phyloP scores from a whole-genome alignment of 2,888 invertebrate species.

The Keiferia lycopersicella region DNA sequence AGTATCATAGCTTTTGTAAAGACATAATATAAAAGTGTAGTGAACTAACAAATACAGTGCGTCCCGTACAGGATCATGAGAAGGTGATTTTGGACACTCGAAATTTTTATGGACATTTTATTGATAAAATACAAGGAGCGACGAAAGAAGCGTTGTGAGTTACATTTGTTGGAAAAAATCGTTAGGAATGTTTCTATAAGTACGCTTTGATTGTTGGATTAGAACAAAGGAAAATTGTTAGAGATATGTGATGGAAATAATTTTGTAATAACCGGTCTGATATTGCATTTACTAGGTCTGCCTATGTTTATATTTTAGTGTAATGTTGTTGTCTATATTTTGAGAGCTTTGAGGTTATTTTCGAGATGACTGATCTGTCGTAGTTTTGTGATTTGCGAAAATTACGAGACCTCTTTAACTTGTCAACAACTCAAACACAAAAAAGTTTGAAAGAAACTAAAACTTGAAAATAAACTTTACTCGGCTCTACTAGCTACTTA shows the following conservation, averaged over 20 bases:
- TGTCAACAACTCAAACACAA: background rate
- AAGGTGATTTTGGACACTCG: constrained; percentile 70
- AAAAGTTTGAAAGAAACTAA: background rate
- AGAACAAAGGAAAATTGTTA: constrained; percentile 68
- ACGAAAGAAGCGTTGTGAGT: constrained; percentile 64
- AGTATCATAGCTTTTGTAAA: constrained; percentile 57
- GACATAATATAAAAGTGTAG: constrained; percentile 53
- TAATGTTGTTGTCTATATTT: constrained; percentile 11
- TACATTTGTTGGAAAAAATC: constrained; percentile 64
- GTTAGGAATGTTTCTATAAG: constrained; percentile 58
- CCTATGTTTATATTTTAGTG: background rate
- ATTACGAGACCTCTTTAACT: background rate
- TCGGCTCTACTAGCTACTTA: background rate
- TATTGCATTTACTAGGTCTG: constrained; percentile 23
- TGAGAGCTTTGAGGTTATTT: background rate
- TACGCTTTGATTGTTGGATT: constrained; percentile 67
- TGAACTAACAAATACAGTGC: constrained; percentile 45
- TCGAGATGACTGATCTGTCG: background rate
- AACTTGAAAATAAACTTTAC: constrained; percentile 9
- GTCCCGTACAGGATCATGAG: constrained; percentile 67
- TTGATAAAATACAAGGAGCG: constrained; percentile 53
- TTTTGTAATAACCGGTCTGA: constrained; percentile 42
- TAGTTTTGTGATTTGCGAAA: background rate
- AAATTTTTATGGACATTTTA: constrained; percentile 65
- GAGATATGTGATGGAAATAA: constrained; percentile 57